Evolutionary conservation across 2,797 vertebrate species (phyloP), one percentile per base, ranked within the genome.

Genomic region (Adrianichthys oophorus): DNA sequence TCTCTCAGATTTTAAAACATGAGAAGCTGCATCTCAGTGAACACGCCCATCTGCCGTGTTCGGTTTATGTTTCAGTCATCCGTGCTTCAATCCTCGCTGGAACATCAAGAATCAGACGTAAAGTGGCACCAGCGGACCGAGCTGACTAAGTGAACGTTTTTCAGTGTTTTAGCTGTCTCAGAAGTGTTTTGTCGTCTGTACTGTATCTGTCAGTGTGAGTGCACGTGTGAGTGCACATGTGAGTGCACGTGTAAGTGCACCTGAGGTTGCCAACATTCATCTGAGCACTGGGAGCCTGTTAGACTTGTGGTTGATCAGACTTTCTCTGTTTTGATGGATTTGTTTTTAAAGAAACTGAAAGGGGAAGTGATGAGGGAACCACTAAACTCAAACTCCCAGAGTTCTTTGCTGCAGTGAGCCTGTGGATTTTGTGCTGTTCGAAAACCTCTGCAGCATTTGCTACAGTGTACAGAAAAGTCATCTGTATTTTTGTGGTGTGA

Each of bases 381-480:
- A 85, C 84, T 84, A 57, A 84, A 88, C 76, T 85, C 78, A 68
- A 72, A 70, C 69, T 88, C 87, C 89, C 87, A 89, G 84, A 82
- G 65, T 81, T 66, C 80, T 86, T 87, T 85, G 88, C 87, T 89
- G 56, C 76, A 86, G 82, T 85, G 84, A 89, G 86, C 86, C 90
- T 78, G 74, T 83, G 80, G 68, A 13, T 70, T 66, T 80, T 40
- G 60, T 74, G 78, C 41, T 78, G 75, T 58, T 73, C 50, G 51
- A 60, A 68, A 59, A 72, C 68, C 54, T 62, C 60, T 57, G 54
- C 52, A 54, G 55, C 60, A 54, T 48, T 44, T 60, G 63, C 29
- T 32, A 32, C 42, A 48, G 60, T 78, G 76, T 76, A 69, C 65
- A 78, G 65, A 67, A 41, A 62, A 56, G 65, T 65, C 62, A 59